Base-by-base conservation (phyloP, 2,113 vertebrate species). In the Rattus rattus region DNA sequence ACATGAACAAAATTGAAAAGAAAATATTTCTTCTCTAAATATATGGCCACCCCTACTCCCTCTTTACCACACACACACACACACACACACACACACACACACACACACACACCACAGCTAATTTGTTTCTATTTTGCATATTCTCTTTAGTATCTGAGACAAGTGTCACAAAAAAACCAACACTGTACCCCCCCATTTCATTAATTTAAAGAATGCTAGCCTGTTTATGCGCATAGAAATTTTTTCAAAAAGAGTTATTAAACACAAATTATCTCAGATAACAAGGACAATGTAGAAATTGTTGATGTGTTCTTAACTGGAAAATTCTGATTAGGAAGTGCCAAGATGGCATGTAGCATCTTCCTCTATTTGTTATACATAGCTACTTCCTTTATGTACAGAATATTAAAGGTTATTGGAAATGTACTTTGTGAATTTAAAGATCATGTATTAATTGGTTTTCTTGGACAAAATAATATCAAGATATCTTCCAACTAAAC, bases 1-100 rank as follows among this genome's bases (percentile, higher is more conserved):
- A 92, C 92, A 98, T 76, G 69, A 94, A 97, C 88, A 83, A 81
- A 72, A 19, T 88, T 94, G 70, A 96, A 89, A 96, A 47, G 92
- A 89, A 97, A 97, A 92, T 91, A 92, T 95, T 95, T 95, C 91
- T 90, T 87, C 47, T 33, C 36, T 81, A 22, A 28, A 84, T 90
- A 81, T 79, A 24, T 88, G 24, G 49, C 59, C 22, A 92, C 43
- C 73, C 73, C 30, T 0, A 56, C 56, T 59, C 20, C 19, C n/a
- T 84, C n/a, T 90, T 96, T 63, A 10, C 54, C 39, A 7, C 52
- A 63, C 56, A 96, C 72, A 94, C 81, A 61, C 28, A 86, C 22
- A 91, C 43, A 43, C 43, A 43, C 43, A 43, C 43, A 43, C 43
- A 43, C 43, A 43, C 43, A 43, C 43, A 43, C 43, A 43, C 43